Evolutionary conservation across 2,888 invertebrate species (phyloP).

Genomic region (Amphipyra berbera): DNA sequence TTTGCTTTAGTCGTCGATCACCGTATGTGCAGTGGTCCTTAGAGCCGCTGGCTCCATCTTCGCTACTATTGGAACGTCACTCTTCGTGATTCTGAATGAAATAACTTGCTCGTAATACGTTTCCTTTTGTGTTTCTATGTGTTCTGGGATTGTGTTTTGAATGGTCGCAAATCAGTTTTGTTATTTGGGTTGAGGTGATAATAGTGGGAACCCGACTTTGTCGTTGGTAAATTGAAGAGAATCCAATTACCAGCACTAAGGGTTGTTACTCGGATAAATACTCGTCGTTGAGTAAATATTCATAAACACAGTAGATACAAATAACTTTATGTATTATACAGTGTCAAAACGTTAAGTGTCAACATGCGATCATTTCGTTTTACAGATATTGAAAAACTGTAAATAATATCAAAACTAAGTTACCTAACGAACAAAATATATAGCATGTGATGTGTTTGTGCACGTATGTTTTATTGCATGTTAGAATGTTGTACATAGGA

Average conservation of each 20-base stretch:
- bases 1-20: no score
- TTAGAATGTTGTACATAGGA: no score
- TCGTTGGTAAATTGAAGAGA: constrained; percentile 4
- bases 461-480: no score
- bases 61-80: constrained; percentile 26
- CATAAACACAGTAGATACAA: constrained; percentile 12
- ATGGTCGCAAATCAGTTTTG: constrained; percentile 2
- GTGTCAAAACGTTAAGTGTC: no score
- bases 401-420: no score
- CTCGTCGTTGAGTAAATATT: no score
- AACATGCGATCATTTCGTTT: no score
- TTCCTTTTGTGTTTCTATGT: constrained; percentile 21
- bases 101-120: constrained; percentile 34
- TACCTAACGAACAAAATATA: no score
- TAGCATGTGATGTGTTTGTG: no score
- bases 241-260: constrained; percentile 21
- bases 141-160: constrained; percentile 9
- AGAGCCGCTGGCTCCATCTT: not conserved
- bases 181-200: constrained; percentile 1
- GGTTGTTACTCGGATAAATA: no score
- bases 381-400: no score
- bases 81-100: constrained; percentile 38
- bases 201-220: not conserved
- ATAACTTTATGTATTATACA: no score
- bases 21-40: constrained; percentile 2